Evolutionary conservation across 92 coral and sea anemone genomes (phyloP).

Genomic region (Phenganax subtilis): DNA sequence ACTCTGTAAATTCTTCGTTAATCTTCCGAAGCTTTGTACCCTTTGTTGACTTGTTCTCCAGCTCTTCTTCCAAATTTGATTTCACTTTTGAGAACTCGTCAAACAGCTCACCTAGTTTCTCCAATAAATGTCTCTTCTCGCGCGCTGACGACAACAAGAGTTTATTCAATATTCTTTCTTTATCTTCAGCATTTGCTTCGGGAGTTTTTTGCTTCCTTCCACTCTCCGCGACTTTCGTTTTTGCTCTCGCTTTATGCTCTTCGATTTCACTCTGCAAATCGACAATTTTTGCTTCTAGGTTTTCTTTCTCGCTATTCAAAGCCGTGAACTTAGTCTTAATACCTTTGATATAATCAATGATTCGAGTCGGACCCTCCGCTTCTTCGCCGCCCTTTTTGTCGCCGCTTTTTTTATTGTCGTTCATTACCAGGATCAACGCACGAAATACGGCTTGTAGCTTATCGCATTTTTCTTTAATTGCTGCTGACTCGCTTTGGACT

Average conservation of each 20-base stretch:
- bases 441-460: slow-evolving; percentile 39
- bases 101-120: slow-evolving; percentile 21
- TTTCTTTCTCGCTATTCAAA: slow-evolving; percentile 52
- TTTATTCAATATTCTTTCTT: slow-evolving; percentile 29
- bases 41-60: not conserved
- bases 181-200: slow-evolving; percentile 2
- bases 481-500: slow-evolving; percentile 61
- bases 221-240: slow-evolving; percentile 38
- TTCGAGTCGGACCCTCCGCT: slow-evolving; percentile 23
- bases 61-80: slow-evolving; percentile 24
- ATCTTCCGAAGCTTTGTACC: not conserved
- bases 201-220: not conserved
- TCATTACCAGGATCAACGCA: slow-evolving; percentile 22
- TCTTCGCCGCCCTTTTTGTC: slow-evolving; percentile 21
- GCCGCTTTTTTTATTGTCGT: slow-evolving; percentile 27
- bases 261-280: slow-evolving; percentile 75
- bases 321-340: slow-evolving; percentile 42
- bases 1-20: slow-evolving; percentile 21
- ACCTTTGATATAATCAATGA: slow-evolving; percentile 27
- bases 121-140: slow-evolving; percentile 29
- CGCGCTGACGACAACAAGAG: slow-evolving; percentile 29
- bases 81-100: slow-evolving; percentile 23
- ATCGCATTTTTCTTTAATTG: slow-evolving; percentile 48
- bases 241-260: slow-evolving; percentile 60
- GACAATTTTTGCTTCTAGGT: slow-evolving; percentile 56